These are phyloP conservation scores for Cheiracanthium punctorium DNA, from an alignment of 2,888 invertebrate genomes.

Conservation along the genomic window DNA sequence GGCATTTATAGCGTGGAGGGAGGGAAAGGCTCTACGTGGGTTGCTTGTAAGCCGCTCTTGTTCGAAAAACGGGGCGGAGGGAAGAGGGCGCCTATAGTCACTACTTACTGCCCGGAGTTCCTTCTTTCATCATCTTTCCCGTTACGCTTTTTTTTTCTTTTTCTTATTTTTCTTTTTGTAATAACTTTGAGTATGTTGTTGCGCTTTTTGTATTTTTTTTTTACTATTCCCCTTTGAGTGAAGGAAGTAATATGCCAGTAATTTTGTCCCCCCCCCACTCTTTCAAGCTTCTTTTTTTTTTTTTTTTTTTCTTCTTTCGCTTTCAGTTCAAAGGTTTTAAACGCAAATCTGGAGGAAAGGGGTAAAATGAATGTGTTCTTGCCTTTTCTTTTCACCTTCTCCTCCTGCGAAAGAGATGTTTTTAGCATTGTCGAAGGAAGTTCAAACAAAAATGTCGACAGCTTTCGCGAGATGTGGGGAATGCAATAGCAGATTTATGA, in stretches of 20 bases:
- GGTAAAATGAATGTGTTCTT: background rate
- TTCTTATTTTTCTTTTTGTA: slow-evolving; percentile 8
- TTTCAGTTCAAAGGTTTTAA: slow-evolving; percentile 39
- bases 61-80: slow-evolving; percentile 9
- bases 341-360: slow-evolving; percentile 9
- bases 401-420: background rate
- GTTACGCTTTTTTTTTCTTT: slow-evolving; percentile 20
- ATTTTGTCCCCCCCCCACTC: background rate
- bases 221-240: background rate
- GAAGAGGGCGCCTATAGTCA: slow-evolving; percentile 24
- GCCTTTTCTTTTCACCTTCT: background rate
- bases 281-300: background rate
- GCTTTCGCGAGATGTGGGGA: background rate
- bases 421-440: background rate
- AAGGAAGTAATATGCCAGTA: slow-evolving; percentile 23
- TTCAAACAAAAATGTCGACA: background rate
- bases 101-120: slow-evolving; percentile 37
- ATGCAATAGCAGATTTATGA: too few species aligned
- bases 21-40: slow-evolving; percentile 6
- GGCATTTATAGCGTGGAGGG: slow-evolving; percentile 21
- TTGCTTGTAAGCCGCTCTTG: slow-evolving; percentile 33
- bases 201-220: slow-evolving; percentile 11
- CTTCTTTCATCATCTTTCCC: slow-evolving; percentile 32
- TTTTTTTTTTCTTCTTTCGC: too few species aligned
- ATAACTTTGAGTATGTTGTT: slow-evolving; percentile 19